These are phyloP conservation scores for Rambutsinella grinnellia DNA, from an alignment of 2,888 invertebrate species.

Conservation along the genomic window DNA sequence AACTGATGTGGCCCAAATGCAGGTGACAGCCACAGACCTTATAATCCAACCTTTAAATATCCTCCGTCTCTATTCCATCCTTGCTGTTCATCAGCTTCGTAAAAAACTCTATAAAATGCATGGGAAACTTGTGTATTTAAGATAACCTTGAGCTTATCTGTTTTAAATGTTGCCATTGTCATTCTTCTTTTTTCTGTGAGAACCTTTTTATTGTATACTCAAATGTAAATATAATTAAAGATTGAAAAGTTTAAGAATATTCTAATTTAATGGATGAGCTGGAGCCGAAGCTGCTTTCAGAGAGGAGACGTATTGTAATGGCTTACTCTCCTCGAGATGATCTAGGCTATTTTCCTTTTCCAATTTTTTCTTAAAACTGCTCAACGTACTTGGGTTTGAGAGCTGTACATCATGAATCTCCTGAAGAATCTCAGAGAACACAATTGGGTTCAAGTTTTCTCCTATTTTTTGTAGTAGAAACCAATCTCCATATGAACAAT, in stretches of 20 bases:
- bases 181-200: too few species aligned
- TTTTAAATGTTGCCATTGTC: too few species aligned
- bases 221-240: too few species aligned
- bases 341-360: not conserved
- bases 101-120: conserved; percentile 56
- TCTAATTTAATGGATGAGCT: too few species aligned
- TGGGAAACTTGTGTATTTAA: conserved; percentile 44
- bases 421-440: conserved; percentile 55
- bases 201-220: too few species aligned
- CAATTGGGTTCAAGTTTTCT: conserved; percentile 58
- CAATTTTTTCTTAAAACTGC: conserved; percentile 25
- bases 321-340: not conserved
- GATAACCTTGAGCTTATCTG: too few species aligned
- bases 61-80: conserved; percentile 52
- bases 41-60: conserved; percentile 47
- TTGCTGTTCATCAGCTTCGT: conserved; percentile 47
- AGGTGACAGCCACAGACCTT: conserved; percentile 53
- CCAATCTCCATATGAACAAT: conserved; percentile 57
- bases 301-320: not conserved
- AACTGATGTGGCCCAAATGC: conserved; percentile 58
- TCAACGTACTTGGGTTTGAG: conserved; percentile 8
- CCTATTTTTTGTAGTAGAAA: conserved; percentile 55
- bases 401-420: conserved; percentile 34
- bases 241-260: too few species aligned
- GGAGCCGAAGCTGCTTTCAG: not conserved